Base-by-base conservation (phyloP, 2,888 invertebrate genomes). In the Orgyia antiqua region DNA sequence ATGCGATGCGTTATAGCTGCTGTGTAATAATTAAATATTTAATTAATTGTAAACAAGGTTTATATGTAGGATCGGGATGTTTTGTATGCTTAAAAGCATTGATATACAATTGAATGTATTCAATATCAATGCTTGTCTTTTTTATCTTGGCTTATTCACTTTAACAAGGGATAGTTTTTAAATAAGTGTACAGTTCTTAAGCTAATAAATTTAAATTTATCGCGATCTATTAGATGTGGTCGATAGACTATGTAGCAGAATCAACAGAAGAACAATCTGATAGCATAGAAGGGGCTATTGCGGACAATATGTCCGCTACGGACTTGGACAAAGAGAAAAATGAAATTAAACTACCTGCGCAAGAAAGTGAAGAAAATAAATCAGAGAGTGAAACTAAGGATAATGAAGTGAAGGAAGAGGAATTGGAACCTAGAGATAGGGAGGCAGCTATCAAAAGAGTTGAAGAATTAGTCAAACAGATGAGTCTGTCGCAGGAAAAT, bases 181-280 rank as follows among this genome's bases (percentile, higher is more conserved):
- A n/a, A n/a, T n/a, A n/a, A n/a, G n/a, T n/a, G n/a, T n/a, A n/a
- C n/a, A n/a, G n/a, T n/a, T n/a, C n/a, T n/a, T n/a, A n/a, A n/a
- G n/a, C n/a, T n/a, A n/a, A n/a, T n/a, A n/a, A n/a, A n/a, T n/a
- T n/a, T n/a, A n/a, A n/a, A n/a, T n/a, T n/a, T n/a, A n/a, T n/a
- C n/a, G n/a, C n/a, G n/a, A n/a, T n/a, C n/a, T n/a, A n/a, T 5
- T 65, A 96, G 95, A 97, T 98, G 97, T 98, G 98, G 97, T 96
- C 97, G 6, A 90, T 98, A 63, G 97, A 97, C 72, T 97, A 97
- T 69, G 92, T 96, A 26, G 58, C 84, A 42, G 75, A 77, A 48
- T 61, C 72, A 39, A 82, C 87, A 36, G 82, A 88, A 3, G 77
- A 71, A 20, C 87, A 84, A 17, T 66, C 70, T 24, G 89, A 87